Evolutionary conservation across 2,888 invertebrate species (phyloP), one percentile per base, ranked within the genome.

Genomic region (Leptopilina drosophilae): DNA sequence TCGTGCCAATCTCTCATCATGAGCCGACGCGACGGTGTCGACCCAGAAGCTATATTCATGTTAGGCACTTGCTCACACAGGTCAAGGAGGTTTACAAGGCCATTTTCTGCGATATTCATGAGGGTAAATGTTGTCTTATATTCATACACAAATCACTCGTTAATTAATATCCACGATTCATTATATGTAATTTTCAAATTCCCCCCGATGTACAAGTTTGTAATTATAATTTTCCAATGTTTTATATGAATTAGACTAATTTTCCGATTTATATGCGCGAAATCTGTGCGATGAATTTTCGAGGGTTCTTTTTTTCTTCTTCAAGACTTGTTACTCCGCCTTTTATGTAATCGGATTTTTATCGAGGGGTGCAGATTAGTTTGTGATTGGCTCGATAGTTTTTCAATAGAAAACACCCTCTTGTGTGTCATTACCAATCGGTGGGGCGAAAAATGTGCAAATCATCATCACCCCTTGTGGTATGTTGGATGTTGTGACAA

Each of bases 311-410:
- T 59, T n/a, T 59, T 59, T 8, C 0, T 20, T 20, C 9, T 7
- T 3, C 3, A 4, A 56, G 11, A 12, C 69, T 14, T 73, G 7
- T 73, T 73, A 73, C 73, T 73, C 73, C 73, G 56, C 73, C 73
- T 53, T 53, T 73, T 56, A 56, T 14, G 40, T 73, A 73, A 73
- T 56, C 33, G 33, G 73, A 73, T 73, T 73, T 73, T 73, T 56
- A 73, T 73, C 40, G 56, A 73, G 9, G 73, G 73, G 33, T 73
- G 73, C 9, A 73, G 56, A 75, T 76, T 56, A 46, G 40, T 49
- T 56, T 80, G 33, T 67, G 53, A 73, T 80, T 78, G 56, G 62
- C 66, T 76, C 42, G 42, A 46, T n/a, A 26, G 12, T 75, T 33
- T 75, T 76, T 78, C 5, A 73, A 65, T 49, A 40, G 53, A 53